Evolutionary conservation across 2,113 vertebrate species (phyloP), one percentile per base, ranked within the genome.

Genomic region (Gymnobelideus leadbeateri): DNA sequence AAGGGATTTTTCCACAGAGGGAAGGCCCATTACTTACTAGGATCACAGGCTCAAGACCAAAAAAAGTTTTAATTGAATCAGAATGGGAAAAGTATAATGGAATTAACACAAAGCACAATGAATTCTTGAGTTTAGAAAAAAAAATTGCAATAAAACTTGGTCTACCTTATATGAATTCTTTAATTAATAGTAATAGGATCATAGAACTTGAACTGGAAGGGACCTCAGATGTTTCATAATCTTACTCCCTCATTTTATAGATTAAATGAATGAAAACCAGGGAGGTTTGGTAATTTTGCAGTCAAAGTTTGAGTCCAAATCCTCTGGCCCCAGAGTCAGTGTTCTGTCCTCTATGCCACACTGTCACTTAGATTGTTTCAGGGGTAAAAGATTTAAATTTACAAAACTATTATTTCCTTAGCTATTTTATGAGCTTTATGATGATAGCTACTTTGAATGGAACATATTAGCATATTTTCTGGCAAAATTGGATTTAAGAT

Each of bases 401-500:
- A 84, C 68, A 84, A 84, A 84, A 23, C 68, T 84, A 43, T 84
- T 43, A 21, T 11, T 77, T n/a, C n/a, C 16, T 43, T 43, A 84
- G 7, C n/a, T 43, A 43, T 43, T 84, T 84, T 84, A 23, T 84
- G 68, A 7, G 19, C 37, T 43, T 43, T 43, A 23, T 84, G 16
- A 84, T n/a, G 84, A 91, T 46, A 46, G 28, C 19, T 52, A 11
- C 12, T 96, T 93, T 93, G 43, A 93, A 51, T 4, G 92, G 37
- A 68, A 46, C 89, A 4, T 8, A 89, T 92, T 55, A 96, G 10
- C 77, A 96, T 93, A 28, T 91, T n/a, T 89, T 89, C 28, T 91
- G 92, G 50, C 37, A 91, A 93, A 92, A 23, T 26, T 23, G 25
- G n/a, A 51, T 92, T 93, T 51, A 55, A 91, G 26, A 0, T 10